phyloP scores from a whole-genome alignment of 35 echinoderm and acorn worm species.

The Holothuria glaberrima region DNA sequence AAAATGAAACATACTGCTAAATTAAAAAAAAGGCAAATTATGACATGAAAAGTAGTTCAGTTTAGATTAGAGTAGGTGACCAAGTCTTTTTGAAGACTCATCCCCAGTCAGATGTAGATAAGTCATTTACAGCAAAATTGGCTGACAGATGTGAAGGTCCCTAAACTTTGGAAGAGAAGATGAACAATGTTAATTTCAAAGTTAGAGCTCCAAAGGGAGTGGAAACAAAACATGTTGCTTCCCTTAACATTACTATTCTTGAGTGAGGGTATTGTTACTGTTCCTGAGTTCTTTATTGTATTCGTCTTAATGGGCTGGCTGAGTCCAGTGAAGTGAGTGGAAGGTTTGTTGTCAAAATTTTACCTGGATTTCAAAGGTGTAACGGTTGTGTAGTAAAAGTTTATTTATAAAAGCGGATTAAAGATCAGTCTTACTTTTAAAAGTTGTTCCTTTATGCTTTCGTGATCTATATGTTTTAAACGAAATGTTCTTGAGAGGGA shows the following conservation, averaged over 20 bases:
- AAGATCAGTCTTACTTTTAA: neutral
- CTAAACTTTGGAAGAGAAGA: neutral
- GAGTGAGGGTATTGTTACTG: neutral
- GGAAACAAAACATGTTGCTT: conserved; percentile 43
- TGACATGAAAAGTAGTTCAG: neutral
- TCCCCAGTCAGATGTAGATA: conserved; percentile 12
- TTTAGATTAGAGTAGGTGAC: neutral
- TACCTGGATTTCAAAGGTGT: neutral
- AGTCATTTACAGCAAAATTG: conserved; percentile 26
- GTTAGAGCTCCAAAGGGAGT: conserved; percentile 7
- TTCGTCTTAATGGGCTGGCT: neutral
- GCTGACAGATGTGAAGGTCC: conserved; percentile 29
- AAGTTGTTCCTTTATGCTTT: neutral
- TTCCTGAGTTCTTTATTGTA: neutral
- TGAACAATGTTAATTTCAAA: conserved; percentile 25
- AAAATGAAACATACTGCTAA: neutral
- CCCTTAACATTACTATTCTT: conserved; percentile 22
- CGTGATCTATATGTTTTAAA: neutral
- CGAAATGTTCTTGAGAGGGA: neutral
- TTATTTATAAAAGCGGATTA: neutral
- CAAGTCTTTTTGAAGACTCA: conserved; percentile 43
- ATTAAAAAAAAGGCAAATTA: conserved; percentile 5
- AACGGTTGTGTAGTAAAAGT: neutral
- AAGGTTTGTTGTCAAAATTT: neutral
- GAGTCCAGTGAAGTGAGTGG: neutral